Base-by-base conservation (phyloP, 2,888 invertebrate genomes). In the Serrognathus titanus region DNA sequence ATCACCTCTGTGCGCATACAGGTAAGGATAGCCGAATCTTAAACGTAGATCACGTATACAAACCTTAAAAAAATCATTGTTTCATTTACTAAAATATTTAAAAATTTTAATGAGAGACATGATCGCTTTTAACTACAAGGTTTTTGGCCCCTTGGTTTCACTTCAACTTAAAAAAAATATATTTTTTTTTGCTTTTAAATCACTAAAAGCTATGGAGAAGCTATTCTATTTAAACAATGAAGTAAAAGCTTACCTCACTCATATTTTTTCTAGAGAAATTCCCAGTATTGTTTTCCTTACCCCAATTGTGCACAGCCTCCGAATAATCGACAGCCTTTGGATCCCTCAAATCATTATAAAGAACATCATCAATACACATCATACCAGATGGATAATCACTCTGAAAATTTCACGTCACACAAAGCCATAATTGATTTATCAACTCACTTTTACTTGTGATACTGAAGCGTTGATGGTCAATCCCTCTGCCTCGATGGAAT, bases 1-100 rank as follows among this genome's bases (percentile, higher is more conserved):
- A 70, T 87, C 83, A 7, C 94, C 96, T 75, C 94, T 92, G 79
- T 97, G 97, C 59, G 90, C 82, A 79, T 92, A 97, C 0, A 97
- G 82, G 82, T 85, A 75, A 48, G 90, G 89, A 69, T 85, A 84
- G 0, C 90, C 90, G 5, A 87, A 71, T 41, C 81, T 77, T 5
- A 84, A 71, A 6, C 70, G 76, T 12, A 88, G 72, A 62, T 83
- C 82, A 11, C 74, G 65, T 40, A 88, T 76, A 35, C 69, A 72
- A 0, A 79, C 80, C 59, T 78, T 53, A 46, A 69, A 69, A 13
- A 53, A 59, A 60, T 57, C 52, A 51, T 1, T 1, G 8, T 49
- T 49, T 35, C 13, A 31, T 49, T 35, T 37, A n/a, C n/a, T n/a
- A n/a, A n/a, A n/a, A n/a, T n/a, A n/a, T n/a, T n/a, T n/a, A n/a